phyloP scores from a whole-genome alignment of 1,140 invertebrate genomes.

The Zaprionus inermis region DNA sequence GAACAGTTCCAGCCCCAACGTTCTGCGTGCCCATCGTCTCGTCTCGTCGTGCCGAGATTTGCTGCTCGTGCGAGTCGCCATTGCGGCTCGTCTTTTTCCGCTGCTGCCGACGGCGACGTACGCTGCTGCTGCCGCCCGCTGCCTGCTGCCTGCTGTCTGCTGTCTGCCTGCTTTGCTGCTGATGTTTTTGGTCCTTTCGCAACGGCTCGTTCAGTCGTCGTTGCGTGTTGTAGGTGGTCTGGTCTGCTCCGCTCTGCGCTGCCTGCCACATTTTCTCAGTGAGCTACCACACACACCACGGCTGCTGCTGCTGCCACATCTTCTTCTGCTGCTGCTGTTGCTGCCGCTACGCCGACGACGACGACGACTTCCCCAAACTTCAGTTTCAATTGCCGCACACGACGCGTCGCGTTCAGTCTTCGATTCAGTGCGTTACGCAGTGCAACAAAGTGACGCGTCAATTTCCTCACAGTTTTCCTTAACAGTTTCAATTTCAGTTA shows the following conservation, averaged over 20 bases:
- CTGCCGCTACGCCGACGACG: conserved; percentile 18
- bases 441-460: conserved; percentile 65
- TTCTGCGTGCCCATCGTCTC: conserved; percentile 4
- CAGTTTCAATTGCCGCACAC: conserved; percentile 41
- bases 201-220: conserved; percentile 76
- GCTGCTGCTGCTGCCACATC: conserved; percentile 24
- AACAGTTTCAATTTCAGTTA: conserved; percentile 11
- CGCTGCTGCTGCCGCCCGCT: conserved; percentile 4
- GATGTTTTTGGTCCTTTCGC: conserved; percentile 75
- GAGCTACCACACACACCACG: conserved; percentile 16
- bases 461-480: neutral
- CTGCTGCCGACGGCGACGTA: conserved; percentile 46
- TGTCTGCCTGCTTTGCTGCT: conserved; percentile 43
- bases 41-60: conserved; percentile 46
- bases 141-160: conserved; percentile 25
- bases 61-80: conserved; percentile 32
- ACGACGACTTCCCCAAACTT: conserved; percentile 54
- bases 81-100: conserved; percentile 31
- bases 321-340: conserved; percentile 27
- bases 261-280: conserved; percentile 25
- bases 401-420: conserved; percentile 71
- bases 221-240: conserved; percentile 81
- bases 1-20: conserved; percentile 1
- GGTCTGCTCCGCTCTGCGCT: conserved; percentile 61
- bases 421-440: conserved; percentile 55